phyloP scores from a whole-genome alignment of 2,113 vertebrate species.

The Genyomyrus donnyi region DNA sequence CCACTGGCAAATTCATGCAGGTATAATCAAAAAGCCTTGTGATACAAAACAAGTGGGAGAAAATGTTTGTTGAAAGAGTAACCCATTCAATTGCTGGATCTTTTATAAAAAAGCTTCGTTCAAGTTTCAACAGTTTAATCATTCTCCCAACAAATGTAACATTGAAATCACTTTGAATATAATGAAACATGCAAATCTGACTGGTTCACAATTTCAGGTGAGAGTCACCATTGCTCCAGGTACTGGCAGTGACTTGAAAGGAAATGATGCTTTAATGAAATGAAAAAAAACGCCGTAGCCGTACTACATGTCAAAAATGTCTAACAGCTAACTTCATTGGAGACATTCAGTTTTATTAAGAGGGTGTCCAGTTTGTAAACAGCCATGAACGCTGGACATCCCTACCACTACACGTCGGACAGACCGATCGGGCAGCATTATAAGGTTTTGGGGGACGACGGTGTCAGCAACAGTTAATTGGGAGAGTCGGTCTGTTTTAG shows the following conservation, averaged over 20 bases:
- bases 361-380: neutral
- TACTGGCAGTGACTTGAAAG: neutral
- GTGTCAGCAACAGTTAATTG: neutral
- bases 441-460: neutral
- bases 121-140: neutral
- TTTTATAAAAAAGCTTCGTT: neutral
- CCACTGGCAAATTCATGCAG: neutral
- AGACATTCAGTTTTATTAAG: neutral
- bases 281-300: neutral
- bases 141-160: neutral
- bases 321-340: neutral
- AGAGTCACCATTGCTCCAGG: neutral
- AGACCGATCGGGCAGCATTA: neutral
- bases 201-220: neutral
- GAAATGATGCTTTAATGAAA: neutral
- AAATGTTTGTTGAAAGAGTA: neutral
- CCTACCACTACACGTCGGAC: neutral
- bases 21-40: neutral
- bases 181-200: neutral
- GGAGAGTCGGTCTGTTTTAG: neutral
- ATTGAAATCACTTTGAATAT: neutral
- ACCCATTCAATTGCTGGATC: neutral
- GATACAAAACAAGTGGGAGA: neutral
- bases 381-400: neutral
- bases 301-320: neutral